Evolutionary conservation across 2,888 invertebrate species (phyloP).

Genomic region (Nomada flava): DNA sequence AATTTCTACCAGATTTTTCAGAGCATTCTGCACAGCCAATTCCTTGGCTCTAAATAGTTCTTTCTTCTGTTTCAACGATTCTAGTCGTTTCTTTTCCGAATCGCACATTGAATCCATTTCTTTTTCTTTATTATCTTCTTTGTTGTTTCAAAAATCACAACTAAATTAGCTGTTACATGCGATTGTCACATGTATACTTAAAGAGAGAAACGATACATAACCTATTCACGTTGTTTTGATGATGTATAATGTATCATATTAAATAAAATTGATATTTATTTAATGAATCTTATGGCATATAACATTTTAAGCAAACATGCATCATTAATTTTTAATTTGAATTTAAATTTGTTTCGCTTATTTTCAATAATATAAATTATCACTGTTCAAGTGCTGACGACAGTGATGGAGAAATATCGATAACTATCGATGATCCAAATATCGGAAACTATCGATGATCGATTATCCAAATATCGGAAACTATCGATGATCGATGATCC

Average conservation of each 20-base stretch:
- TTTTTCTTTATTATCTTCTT: background rate
- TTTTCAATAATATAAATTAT: too few relatives aligned
- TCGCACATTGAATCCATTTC: conserved; percentile 45
- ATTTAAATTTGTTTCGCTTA: too few relatives aligned
- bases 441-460: too few relatives aligned
- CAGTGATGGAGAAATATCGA: background rate
- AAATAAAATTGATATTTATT: background rate
- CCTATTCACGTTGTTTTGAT: background rate
- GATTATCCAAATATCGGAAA: background rate
- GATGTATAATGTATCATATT: background rate
- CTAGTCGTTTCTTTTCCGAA: conserved; percentile 86
- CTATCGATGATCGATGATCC: background rate
- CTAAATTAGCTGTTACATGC: background rate
- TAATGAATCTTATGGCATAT: background rate
- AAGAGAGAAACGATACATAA: background rate
- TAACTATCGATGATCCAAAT: too few relatives aligned
- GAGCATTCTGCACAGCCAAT: conserved; percentile 87
- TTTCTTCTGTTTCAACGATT: conserved; percentile 88
- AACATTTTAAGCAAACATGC: background rate
- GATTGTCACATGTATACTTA: background rate
- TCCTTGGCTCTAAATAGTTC: conserved; percentile 88
- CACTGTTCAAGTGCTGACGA: background rate
- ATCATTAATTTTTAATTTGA: too few relatives aligned
- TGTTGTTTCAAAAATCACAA: background rate
- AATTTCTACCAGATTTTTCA: conserved; percentile 87